phyloP scores from a whole-genome alignment of 2,797 vertebrate genomes.

The Cyclopterus lumpus region DNA sequence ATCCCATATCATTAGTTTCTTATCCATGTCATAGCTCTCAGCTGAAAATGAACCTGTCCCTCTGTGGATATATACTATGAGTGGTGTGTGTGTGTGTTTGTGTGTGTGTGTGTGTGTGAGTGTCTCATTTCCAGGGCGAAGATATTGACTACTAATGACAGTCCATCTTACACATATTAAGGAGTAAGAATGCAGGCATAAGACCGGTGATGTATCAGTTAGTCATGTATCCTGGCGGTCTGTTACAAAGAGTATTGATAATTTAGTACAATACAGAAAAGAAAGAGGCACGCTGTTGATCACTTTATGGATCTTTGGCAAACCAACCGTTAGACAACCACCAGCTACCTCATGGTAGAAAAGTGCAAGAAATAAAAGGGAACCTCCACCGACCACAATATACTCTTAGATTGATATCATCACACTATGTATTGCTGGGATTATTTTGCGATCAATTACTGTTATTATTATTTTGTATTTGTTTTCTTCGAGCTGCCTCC shows the following conservation, averaged over 20 bases:
- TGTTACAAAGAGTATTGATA: conserved; percentile 28
- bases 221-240: conserved; percentile 19
- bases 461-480: neutral
- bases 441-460: conserved; percentile 11
- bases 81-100: conserved; percentile 22
- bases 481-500: neutral
- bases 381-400: neutral
- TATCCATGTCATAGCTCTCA: conserved; percentile 23
- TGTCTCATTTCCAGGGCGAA: conserved; percentile 38
- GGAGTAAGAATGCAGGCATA: conserved; percentile 7
- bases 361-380: neutral
- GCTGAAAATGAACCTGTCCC: conserved; percentile 37
- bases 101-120: conserved; percentile 7
- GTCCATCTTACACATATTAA: conserved; percentile 24
- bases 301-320: conserved; percentile 2
- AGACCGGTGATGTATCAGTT: conserved; percentile 27
- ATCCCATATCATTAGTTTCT: conserved; percentile 29
- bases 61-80: conserved; percentile 9
- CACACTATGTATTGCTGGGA: conserved; percentile 2
- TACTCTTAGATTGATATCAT: conserved; percentile 2
- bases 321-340: neutral
- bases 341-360: neutral
- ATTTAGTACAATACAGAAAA: conserved; percentile 30
- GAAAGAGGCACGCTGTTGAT: conserved; percentile 6
- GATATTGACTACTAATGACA: conserved; percentile 42